Base-by-base conservation (phyloP, 2,797 vertebrate genomes). In the Valencia hispanica region DNA sequence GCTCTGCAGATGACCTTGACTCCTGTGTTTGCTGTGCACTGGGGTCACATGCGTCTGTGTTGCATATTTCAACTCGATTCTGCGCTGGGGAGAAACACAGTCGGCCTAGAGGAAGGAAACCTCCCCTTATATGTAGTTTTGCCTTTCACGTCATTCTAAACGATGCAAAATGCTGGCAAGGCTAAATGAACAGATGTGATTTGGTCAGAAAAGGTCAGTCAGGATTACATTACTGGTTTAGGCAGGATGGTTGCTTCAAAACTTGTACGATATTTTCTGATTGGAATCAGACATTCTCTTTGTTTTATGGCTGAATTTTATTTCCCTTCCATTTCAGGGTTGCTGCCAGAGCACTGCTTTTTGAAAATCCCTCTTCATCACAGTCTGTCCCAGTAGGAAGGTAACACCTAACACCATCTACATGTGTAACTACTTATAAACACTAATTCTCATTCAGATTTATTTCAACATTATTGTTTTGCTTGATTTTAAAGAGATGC, bases 301-400 rank as follows among this genome's bases (percentile, higher is more conserved):
- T 66, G 11, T 25, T 66, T 66, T n/a, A 66, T 2, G 17, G 8
- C 0, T 36, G 34, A 4, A 15, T 53, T 53, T 41, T 45, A 43
- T 72, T 25, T 81, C 36, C 76, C 55, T 36, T 66, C 73, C 72
- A 76, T 96, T 94, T 80, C 92, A 99, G 98, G 78, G 97, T 98
- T 78, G 97, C 98, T 79, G 96, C 97, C 73, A 96, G 95, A 93
- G 96, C 97, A 0, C 93, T 96, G 79, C 93, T 98, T 45, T 99
- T 99, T 79, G 97, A 99, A 95, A 97, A 94, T 79, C 91, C 93
- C 82, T 93, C 95, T 70, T 93, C 95, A 61, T 22, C 90, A 10
- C 96, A 95, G 77, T 90, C 95, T 45, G 69, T 77, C 79, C 89
- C 95, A 72, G 83, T 93, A 18, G 97, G 96, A 93, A 95, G 97